Evolutionary conservation across 2,888 invertebrate genomes (phyloP), one percentile per base, ranked within the genome.

Genomic region (Camptogramma bilineatum): DNA sequence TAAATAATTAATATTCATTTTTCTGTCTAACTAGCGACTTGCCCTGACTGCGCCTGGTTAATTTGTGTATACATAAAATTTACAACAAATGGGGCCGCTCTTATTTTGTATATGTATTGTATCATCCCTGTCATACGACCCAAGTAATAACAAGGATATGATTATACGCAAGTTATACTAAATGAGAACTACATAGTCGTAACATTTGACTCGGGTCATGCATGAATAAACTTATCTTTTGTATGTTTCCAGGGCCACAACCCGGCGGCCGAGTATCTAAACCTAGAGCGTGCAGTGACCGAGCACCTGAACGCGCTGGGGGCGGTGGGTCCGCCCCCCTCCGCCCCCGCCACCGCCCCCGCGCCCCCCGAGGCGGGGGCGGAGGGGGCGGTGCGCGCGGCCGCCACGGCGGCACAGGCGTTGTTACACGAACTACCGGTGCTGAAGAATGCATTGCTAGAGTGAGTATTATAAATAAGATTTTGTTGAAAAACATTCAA

Each of bases 201-300:
- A n/a, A n/a, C n/a, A n/a, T n/a, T n/a, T n/a, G n/a, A n/a, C n/a
- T n/a, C n/a, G n/a, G n/a, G 16, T 42, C 16, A 16, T 42, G 16
- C 2, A 42, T n/a, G 7, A 16, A 9, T 34, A 34, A 42, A 7
- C 16, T 42, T 10, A 16, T 42, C 5, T 16, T 1, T 10, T 34
- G 8, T 10, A n/a, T 57, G 4, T n/a, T 59, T 52, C 0, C 76
- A 87, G 83, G 83, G 83, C 57, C 69, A 76, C 65, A 86, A 86
- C 69, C 84, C 86, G 0, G 87, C 87, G 0, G 72, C 76, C 0
- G 79, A 81, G 39, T 84, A 82, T 75, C 61, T 82, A 31, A 1
- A 71, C 0, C 66, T 73, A n/a, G 85, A 85, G 75, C 74, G 74
- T 52, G 39, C 51, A 0, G 72, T 75, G 9, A 24, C 66, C 4